These are phyloP conservation scores for Trialeurodes vaporariorum DNA, from an alignment of 1,140 invertebrate genomes.

Conservation along the genomic window DNA sequence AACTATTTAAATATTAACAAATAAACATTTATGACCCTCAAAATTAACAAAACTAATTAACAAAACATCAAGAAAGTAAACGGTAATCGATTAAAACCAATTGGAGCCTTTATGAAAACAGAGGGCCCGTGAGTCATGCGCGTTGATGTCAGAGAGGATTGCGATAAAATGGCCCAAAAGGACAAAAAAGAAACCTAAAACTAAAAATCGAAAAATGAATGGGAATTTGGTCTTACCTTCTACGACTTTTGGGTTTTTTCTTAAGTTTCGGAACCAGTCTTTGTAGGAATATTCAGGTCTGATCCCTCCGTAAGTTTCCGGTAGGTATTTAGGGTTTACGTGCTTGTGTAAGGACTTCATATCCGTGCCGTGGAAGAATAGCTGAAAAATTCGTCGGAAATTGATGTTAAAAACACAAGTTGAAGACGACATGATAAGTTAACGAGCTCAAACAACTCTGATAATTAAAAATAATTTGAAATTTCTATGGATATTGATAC, in stretches of 20 bases:
- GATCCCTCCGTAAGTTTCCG: constrained; percentile 55
- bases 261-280: constrained; percentile 54
- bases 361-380: constrained; percentile 60
- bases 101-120: too few relatives aligned
- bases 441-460: background rate
- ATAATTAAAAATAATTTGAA: background rate
- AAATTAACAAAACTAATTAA: too few relatives aligned
- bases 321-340: constrained; percentile 52
- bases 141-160: too few relatives aligned
- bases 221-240: too few relatives aligned
- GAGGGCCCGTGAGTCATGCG: too few relatives aligned
- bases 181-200: too few relatives aligned
- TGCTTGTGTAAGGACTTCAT: constrained; percentile 63
- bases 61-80: too few relatives aligned
- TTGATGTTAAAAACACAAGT: background rate
- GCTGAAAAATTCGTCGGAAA: constrained; percentile 24
- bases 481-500: background rate
- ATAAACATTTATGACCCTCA: too few relatives aligned
- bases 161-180: too few relatives aligned
- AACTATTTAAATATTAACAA: too few relatives aligned
- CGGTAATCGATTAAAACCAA: too few relatives aligned
- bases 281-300: constrained; percentile 57
- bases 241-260: constrained; percentile 42
- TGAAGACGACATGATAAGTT: background rate
- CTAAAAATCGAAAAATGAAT: too few relatives aligned